phyloP scores from a whole-genome alignment of 2,113 vertebrate species.

The Sebastes fasciatus region DNA sequence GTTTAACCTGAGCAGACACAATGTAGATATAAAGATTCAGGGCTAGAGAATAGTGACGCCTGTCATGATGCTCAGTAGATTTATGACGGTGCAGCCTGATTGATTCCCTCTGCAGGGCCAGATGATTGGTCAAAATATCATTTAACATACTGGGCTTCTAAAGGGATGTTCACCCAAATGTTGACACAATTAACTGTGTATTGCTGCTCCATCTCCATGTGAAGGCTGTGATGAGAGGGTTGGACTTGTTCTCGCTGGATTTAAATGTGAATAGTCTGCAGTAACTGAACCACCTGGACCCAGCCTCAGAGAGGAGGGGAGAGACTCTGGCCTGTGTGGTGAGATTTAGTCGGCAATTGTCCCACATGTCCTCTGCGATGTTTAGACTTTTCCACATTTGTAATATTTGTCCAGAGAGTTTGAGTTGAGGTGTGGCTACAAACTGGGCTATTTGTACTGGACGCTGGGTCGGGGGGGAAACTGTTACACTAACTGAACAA shows the following conservation, averaged over 20 bases:
- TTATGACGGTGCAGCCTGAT: background rate
- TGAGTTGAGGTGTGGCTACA: conserved; percentile 30
- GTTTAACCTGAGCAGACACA: too few species aligned
- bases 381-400: conserved; percentile 45
- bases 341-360: conserved; percentile 10
- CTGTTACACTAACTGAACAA: conserved; percentile 15
- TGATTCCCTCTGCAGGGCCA: background rate
- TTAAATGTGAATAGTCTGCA: conserved; percentile 56
- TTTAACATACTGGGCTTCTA: background rate
- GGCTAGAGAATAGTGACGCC: background rate
- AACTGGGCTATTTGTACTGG: conserved; percentile 38
- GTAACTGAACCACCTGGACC: conserved; percentile 66
- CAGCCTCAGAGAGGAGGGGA: conserved; percentile 37
- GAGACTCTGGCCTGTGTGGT: background rate
- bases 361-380: conserved; percentile 4
- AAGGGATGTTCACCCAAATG: too few species aligned
- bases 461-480: background rate
- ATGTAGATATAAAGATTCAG: background rate
- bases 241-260: conserved; percentile 39
- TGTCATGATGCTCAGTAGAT: background rate
- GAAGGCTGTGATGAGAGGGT: conserved; percentile 4
- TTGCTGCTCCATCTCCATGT: too few species aligned
- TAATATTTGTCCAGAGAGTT: conserved; percentile 32
- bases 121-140: background rate
- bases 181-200: too few species aligned